phyloP scores from a whole-genome alignment of 2,797 vertebrate species.

The Melanotaenia nigrans region DNA sequence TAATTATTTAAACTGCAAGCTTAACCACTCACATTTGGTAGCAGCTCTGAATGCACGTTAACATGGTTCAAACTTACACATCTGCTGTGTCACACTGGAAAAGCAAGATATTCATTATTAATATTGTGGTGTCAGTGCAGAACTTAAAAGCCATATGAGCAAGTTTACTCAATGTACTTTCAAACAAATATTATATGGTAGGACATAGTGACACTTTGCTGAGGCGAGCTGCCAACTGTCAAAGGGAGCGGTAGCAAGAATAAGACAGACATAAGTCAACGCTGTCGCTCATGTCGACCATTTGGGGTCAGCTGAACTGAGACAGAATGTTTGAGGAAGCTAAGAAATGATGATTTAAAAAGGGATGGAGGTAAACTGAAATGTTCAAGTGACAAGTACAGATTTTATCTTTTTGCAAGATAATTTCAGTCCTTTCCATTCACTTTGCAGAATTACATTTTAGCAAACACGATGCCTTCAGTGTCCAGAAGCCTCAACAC shows the following conservation, averaged over 20 bases:
- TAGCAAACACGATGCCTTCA: not conserved
- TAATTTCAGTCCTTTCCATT: not conserved
- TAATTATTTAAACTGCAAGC: not conserved
- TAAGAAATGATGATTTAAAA: not conserved
- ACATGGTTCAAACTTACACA: not conserved
- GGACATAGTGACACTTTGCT: not conserved
- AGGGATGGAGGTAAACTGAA: not conserved
- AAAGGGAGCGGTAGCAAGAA: constrained; percentile 17
- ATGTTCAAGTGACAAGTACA: not conserved
- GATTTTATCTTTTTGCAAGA: no score
- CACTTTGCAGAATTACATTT: not conserved
- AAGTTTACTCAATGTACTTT: constrained; percentile 17
- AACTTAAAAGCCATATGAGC: constrained; percentile 35
- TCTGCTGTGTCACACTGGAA: constrained; percentile 2
- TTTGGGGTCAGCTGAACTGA: constrained; percentile 3
- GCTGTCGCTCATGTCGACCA: constrained; percentile 9
- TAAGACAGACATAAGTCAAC: not conserved
- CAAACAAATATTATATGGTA: constrained; percentile 29
- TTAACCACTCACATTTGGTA: constrained; percentile 4
- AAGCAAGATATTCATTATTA: constrained; percentile 49
- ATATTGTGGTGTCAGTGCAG: constrained; percentile 29
- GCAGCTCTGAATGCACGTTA: not conserved
- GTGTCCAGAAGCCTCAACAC: no score
- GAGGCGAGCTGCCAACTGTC: constrained; percentile 19
- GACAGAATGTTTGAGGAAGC: not conserved